phyloP scores from a whole-genome alignment of 2,797 vertebrate genomes.

The Anabas testudineus region DNA sequence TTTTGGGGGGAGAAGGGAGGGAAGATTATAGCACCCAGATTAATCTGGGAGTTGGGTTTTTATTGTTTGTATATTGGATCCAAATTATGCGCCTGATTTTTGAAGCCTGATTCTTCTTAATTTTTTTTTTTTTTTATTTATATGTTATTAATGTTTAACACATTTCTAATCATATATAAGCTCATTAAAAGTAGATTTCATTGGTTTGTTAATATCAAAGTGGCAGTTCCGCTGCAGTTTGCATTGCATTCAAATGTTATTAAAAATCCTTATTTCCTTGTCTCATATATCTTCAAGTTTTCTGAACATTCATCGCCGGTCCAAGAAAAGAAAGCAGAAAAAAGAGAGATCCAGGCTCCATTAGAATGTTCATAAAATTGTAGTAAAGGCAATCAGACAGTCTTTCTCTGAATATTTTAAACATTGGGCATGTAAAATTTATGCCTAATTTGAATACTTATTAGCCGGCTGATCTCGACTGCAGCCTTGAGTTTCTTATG shows the following conservation, averaged over 20 bases:
- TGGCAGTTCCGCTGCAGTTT: constrained; percentile 50
- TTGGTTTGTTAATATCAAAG: constrained; percentile 61
- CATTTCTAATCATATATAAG: constrained; percentile 37
- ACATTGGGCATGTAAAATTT: constrained; percentile 99
- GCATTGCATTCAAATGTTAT: constrained; percentile 68
- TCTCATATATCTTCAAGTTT: constrained; percentile 74
- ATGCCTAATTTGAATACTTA: constrained; percentile 99
- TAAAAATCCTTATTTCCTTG: constrained; percentile 73
- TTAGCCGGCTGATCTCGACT: constrained; percentile 95
- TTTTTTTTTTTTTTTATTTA: constrained; percentile 9
- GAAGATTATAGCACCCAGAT: constrained; percentile 49
- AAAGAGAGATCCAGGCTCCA: constrained; percentile 80
- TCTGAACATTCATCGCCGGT: constrained; percentile 64
- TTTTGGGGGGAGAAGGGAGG: constrained; percentile 62
- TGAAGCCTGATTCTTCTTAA: background rate
- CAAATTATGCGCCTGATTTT: constrained; percentile 6
- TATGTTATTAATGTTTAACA: constrained; percentile 35
- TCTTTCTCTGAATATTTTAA: constrained; percentile 99
- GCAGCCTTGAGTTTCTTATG: constrained; percentile 93
- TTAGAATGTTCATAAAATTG: constrained; percentile 95
- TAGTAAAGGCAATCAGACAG: constrained; percentile 95
- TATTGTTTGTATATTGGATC: constrained; percentile 46
- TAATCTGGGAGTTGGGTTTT: constrained; percentile 27
- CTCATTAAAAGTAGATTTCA: constrained; percentile 38
- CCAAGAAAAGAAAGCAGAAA: constrained; percentile 68